Percentiles rank a stretch among this genome's conserved stretches.
phyloP scores from a whole-genome alignment of 1,140 invertebrate genomes.

The Pseudachorutes palmiensis region DNA sequence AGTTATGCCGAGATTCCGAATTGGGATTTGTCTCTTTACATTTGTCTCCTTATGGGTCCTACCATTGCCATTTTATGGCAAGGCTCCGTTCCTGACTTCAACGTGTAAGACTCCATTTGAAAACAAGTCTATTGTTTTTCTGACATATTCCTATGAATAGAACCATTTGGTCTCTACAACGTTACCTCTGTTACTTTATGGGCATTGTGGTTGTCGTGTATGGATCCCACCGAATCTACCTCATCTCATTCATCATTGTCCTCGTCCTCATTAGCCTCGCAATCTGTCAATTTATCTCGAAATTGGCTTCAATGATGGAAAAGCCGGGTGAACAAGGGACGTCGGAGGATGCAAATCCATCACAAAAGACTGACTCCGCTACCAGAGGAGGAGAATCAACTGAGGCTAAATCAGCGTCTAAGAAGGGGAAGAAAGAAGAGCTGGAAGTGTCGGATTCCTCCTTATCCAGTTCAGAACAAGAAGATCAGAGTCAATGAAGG shows the following conservation, averaged over 20 bases:
- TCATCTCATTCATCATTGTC: constrained; percentile 27
- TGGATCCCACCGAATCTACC: constrained; percentile 28
- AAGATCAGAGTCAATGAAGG: not conserved
- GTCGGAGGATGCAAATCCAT: too few species aligned
- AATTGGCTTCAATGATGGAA: not conserved
- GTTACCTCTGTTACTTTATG: constrained; percentile 27
- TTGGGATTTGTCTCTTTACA: constrained; percentile 32
- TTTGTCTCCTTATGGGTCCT: constrained; percentile 26
- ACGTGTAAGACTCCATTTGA: too few species aligned
- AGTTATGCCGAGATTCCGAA: constrained; percentile 21
- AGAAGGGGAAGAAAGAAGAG: too few species aligned
- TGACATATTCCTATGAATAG: constrained; percentile 13
- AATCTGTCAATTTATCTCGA: constrained; percentile 23
- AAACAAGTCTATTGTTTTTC: too few species aligned
- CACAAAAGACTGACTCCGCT: too few species aligned
- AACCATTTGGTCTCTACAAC: constrained; percentile 30
- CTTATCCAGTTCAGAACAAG: not conserved
- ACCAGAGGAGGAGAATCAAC: too few species aligned
- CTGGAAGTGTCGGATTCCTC: not conserved
- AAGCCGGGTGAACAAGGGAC: not conserved
- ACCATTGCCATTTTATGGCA: constrained; percentile 33
- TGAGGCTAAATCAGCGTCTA: too few species aligned
- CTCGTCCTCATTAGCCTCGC: constrained; percentile 23
- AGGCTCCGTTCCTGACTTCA: constrained; percentile 26
- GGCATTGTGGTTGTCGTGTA: constrained; percentile 22